These are phyloP conservation scores for Platichthys stellatus DNA, from an alignment of 2,113 vertebrate species.

Conservation along the genomic window DNA sequence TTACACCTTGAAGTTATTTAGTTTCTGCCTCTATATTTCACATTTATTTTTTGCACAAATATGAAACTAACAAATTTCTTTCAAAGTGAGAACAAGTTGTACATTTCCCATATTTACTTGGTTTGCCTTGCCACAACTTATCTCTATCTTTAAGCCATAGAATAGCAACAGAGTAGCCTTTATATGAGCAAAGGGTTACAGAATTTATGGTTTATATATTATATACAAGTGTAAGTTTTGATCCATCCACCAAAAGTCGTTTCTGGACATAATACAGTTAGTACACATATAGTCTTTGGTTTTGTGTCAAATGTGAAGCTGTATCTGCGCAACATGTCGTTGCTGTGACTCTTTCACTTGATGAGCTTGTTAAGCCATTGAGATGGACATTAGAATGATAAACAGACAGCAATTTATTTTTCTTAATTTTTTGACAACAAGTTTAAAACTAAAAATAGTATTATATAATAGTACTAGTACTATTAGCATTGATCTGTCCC, in stretches of 20 bases:
- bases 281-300: background rate
- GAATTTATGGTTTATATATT: background rate
- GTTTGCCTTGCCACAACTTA: slow-evolving; percentile 43
- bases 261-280: background rate
- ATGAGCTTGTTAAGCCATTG: background rate
- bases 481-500: too few species aligned
- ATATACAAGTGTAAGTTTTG: background rate
- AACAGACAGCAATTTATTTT: background rate
- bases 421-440: background rate
- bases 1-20: background rate
- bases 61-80: slow-evolving; percentile 32
- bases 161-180: slow-evolving; percentile 1
- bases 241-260: background rate
- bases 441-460: background rate
- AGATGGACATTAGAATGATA: background rate
- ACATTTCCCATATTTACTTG: slow-evolving; percentile 46
- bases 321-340: background rate
- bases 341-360: slow-evolving; percentile 1
- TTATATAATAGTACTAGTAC: too few species aligned
- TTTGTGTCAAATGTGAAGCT: slow-evolving; percentile 22
- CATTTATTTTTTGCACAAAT: slow-evolving; percentile 68
- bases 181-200: slow-evolving; percentile 15
- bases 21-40: slow-evolving; percentile 15
- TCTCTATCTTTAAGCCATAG: slow-evolving; percentile 21
- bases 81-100: slow-evolving; percentile 5